These are phyloP conservation scores for Seriola dumerili DNA, from an alignment of 2,113 vertebrate species.

Conservation along the genomic window DNA sequence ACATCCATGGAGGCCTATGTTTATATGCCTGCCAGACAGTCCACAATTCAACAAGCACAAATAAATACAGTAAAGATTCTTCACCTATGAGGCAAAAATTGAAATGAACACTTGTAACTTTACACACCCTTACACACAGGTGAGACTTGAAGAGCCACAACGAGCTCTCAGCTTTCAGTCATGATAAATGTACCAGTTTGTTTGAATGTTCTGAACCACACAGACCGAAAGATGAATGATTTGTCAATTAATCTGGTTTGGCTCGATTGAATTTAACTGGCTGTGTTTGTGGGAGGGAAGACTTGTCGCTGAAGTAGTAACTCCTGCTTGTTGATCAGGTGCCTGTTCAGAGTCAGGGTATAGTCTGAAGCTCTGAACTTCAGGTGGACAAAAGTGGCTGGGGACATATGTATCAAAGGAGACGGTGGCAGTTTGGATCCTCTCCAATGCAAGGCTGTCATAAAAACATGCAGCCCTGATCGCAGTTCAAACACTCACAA, in stretches of 20 bases:
- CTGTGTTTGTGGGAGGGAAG: too few relatives aligned
- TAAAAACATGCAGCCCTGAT: neutral
- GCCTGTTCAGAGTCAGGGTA: neutral
- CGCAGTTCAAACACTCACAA: too few relatives aligned
- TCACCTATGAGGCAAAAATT: too few relatives aligned
- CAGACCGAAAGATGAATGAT: constrained; percentile 33
- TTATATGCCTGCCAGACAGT: too few relatives aligned
- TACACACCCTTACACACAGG: neutral
- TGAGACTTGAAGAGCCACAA: neutral
- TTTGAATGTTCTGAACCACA: neutral
- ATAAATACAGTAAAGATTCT: too few relatives aligned
- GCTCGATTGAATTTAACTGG: too few relatives aligned
- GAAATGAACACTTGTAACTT: neutral
- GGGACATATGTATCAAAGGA: too few relatives aligned
- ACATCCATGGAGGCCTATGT: neutral
- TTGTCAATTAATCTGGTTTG: constrained; percentile 31
- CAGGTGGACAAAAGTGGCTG: neutral
- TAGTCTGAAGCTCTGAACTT: neutral
- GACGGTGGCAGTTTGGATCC: neutral
- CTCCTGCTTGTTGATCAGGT: constrained; percentile 19
- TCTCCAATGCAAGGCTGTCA: neutral
- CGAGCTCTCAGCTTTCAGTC: neutral
- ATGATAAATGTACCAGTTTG: constrained; percentile 16
- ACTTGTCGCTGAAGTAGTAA: too few relatives aligned
- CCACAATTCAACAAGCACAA: too few relatives aligned